A percentile compares a stretch with the other conserved stretches of the same genome.
phyloP scores from a whole-genome alignment of 2,797 vertebrate genomes.

The Psittacula echo region DNA sequence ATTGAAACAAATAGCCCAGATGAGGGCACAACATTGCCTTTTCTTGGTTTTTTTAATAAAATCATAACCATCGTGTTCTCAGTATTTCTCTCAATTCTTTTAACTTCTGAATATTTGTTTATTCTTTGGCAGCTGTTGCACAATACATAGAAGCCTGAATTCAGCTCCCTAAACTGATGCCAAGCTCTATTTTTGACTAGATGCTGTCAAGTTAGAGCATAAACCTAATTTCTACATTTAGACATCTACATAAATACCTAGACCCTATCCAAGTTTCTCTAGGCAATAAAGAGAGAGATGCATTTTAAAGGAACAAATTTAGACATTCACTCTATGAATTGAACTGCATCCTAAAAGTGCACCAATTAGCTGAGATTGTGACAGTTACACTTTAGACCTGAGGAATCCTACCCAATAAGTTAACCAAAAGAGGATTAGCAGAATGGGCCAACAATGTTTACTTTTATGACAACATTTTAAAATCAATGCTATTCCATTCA shows the following conservation, averaged over 20 bases:
- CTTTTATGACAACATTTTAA: neutral
- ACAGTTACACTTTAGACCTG: neutral
- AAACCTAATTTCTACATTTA: slow-evolving; percentile 25
- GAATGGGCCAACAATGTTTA: neutral
- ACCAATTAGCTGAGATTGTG: neutral
- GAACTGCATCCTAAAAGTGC: neutral
- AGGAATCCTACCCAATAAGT: neutral
- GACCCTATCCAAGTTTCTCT: neutral
- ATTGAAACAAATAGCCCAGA: neutral
- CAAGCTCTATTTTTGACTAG: neutral
- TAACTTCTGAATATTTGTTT: neutral
- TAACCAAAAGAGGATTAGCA: neutral
- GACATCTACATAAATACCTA: neutral
- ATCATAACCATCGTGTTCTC: neutral
- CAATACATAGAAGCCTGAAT: neutral
- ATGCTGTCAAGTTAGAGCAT: neutral
- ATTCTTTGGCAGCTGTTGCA: neutral
- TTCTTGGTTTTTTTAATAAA: neutral
- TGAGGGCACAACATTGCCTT: neutral
- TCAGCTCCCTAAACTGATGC: neutral
- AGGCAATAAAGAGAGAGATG: neutral
- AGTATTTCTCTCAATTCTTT: neutral
- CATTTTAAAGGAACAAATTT: neutral
- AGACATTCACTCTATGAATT: neutral
- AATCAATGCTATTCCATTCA: neutral